phyloP scores from a whole-genome alignment of 2,888 invertebrate species.

The Chaitophorus viminalis region DNA sequence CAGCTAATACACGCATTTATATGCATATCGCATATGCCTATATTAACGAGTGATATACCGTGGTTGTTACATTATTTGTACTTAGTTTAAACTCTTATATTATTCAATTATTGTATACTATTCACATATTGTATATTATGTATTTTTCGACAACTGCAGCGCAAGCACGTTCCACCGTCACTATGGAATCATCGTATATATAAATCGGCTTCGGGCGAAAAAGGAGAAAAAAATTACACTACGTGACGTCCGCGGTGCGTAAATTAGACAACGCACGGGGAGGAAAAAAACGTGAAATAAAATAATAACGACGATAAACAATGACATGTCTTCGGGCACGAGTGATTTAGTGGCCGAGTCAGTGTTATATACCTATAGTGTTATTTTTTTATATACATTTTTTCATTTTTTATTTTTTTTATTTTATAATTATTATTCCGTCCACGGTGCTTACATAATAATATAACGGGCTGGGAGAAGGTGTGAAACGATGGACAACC shows the following conservation, averaged over 20 bases:
- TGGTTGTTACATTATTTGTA: too few species aligned
- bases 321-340: constrained; percentile 60
- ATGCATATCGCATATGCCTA: too few species aligned
- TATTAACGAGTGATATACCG: too few species aligned
- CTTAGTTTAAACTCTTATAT: too few species aligned
- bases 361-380: neutral
- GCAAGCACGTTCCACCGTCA: neutral
- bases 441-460: neutral
- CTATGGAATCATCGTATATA: neutral
- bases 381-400: neutral
- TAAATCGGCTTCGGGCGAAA: constrained; percentile 48
- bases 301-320: constrained; percentile 60
- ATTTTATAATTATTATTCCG: constrained; percentile 48
- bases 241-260: constrained; percentile 53
- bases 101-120: constrained; percentile 2
- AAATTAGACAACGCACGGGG: constrained; percentile 50
- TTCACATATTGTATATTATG: neutral
- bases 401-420: constrained; percentile 18
- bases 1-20: too few species aligned
- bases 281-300: constrained; percentile 36
- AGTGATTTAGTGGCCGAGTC: constrained; percentile 55
- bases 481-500: constrained; percentile 41
- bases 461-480: constrained; percentile 33
- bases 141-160: neutral
- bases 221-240: constrained; percentile 49